Conservation (phyloP, 2,797 vertebrate species). For the Podargus strigoides region DNA sequence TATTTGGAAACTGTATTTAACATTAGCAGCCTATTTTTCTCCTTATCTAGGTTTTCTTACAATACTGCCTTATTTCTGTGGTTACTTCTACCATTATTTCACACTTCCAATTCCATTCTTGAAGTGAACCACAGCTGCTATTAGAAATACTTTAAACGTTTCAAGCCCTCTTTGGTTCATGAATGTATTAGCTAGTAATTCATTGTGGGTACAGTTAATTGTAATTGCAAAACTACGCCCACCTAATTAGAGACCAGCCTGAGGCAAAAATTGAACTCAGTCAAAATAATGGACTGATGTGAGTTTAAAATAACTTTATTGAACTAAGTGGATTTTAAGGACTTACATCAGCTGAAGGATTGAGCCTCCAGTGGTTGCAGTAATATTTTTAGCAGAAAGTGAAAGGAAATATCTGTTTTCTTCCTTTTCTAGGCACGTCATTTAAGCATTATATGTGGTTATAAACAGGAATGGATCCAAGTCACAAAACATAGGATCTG, state of each 20-base stretch:
- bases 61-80: conserved; percentile 8
- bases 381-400: conserved; percentile 19
- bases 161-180: conserved; percentile 12
- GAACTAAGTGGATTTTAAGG: conserved; percentile 26
- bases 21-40: background rate
- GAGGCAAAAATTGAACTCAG: conserved; percentile 34
- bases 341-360: background rate
- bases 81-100: conserved; percentile 39
- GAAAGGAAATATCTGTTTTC: background rate
- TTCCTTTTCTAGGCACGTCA: background rate
- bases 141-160: conserved; percentile 26
- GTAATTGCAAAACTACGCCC: conserved; percentile 39
- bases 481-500: background rate
- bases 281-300: conserved; percentile 46
- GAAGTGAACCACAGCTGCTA: conserved; percentile 34
- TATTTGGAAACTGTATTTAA: background rate
- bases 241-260: conserved; percentile 42
- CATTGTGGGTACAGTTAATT: conserved; percentile 26
- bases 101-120: conserved; percentile 19
- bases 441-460: background rate
- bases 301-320: conserved; percentile 42
- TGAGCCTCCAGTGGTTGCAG: background rate
- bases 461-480: conserved; percentile 1
- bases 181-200: conserved; percentile 31
- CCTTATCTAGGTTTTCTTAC: conserved; percentile 7